Evolutionary conservation across 2,888 invertebrate species (phyloP).

Genomic region (Campoplex nolae): DNA sequence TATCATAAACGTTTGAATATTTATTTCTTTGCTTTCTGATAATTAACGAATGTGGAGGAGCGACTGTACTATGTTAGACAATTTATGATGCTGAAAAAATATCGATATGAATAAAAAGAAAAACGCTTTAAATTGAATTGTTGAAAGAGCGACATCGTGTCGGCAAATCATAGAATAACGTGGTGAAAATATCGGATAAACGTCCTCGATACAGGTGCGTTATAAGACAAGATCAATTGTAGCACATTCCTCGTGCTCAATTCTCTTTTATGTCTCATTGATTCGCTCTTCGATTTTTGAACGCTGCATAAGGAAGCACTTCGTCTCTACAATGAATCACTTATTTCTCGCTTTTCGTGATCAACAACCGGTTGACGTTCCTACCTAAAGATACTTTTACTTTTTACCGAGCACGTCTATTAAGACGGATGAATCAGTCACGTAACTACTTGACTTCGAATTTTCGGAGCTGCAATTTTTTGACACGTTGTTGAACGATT

Average conservation of each 20-base stretch:
- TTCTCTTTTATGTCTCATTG: constrained; percentile 27
- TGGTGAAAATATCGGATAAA: not conserved
- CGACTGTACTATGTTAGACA: not conserved
- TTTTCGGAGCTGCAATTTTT: too few relatives aligned
- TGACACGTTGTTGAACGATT: too few relatives aligned
- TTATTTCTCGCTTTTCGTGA: constrained; percentile 61
- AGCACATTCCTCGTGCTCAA: not conserved
- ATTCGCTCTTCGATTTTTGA: constrained; percentile 37
- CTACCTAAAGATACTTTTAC: not conserved
- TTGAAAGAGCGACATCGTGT: not conserved
- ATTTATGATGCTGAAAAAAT: not conserved
- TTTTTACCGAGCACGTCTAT: not conserved
- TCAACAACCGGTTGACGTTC: constrained; percentile 50
- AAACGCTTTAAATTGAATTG: not conserved
- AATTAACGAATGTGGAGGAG: not conserved
- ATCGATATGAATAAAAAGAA: not conserved
- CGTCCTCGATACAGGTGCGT: not conserved
- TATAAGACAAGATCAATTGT: not conserved
- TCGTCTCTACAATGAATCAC: constrained; percentile 59
- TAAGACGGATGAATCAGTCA: too few relatives aligned
- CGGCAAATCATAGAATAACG: not conserved
- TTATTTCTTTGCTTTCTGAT: not conserved
- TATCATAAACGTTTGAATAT: too few relatives aligned
- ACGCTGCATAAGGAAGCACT: constrained; percentile 7
- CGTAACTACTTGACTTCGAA: too few relatives aligned